Percentiles rank a stretch among this genome's conserved stretches.
Evolutionary conservation across 2,797 vertebrate genomes (phyloP).

Genomic region (Labeo calbasu): DNA sequence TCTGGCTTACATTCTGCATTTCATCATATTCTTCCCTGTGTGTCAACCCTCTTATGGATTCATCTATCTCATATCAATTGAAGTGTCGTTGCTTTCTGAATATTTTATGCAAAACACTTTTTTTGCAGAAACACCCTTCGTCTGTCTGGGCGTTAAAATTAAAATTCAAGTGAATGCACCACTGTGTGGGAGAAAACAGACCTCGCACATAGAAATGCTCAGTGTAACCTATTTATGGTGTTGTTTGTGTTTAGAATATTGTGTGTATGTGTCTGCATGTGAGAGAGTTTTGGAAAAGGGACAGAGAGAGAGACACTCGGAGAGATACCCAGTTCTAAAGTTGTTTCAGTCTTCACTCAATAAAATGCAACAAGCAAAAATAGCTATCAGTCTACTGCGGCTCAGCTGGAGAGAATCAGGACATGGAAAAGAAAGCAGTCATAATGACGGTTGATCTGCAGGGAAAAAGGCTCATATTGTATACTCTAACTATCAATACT

Average conservation of each 20-base stretch:
- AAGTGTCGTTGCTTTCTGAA: constrained; percentile 43
- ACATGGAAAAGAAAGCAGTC: constrained; percentile 9
- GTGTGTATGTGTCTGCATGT: background rate
- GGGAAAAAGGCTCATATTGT: constrained; percentile 9
- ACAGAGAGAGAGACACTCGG: background rate
- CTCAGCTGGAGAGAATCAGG: constrained; percentile 24
- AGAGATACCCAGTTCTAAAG: background rate
- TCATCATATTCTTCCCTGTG: constrained; percentile 19
- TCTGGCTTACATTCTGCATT: constrained; percentile 21
- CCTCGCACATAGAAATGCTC: background rate
- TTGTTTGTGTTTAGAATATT: constrained; percentile 8
- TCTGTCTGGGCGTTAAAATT: constrained; percentile 12
- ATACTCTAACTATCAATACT: constrained; percentile 6
- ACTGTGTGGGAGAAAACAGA: constrained; percentile 26
- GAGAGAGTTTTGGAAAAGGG: background rate
- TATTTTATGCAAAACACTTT: constrained; percentile 50
- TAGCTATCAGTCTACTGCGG: constrained; percentile 5
- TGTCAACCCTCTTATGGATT: constrained; percentile 34
- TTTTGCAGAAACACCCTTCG: constrained; percentile 36
- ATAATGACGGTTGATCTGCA: constrained; percentile 1
- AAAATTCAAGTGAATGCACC: constrained; percentile 34
- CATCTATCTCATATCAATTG: constrained; percentile 40
- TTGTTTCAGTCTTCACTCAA: constrained; percentile 9
- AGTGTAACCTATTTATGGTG: constrained; percentile 5
- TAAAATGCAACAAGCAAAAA: constrained; percentile 28